Percentiles rank a stretch among this genome's conserved stretches.
Conservation (phyloP, 2,113 vertebrate genomes). For the Chloebia gouldiae region DNA sequence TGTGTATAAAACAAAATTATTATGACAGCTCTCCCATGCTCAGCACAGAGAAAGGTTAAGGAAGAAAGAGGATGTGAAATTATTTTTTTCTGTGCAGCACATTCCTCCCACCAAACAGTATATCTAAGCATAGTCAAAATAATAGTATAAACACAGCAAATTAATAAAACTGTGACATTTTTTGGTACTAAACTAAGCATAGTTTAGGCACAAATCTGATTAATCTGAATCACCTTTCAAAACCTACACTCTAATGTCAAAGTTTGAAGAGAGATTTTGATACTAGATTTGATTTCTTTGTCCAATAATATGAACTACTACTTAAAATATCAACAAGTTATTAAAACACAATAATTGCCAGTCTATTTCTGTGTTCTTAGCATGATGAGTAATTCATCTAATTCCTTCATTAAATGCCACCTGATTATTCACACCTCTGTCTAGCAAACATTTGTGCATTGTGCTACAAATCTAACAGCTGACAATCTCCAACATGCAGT, state of each 20-base stretch:
- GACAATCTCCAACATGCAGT: neutral
- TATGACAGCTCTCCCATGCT: neutral
- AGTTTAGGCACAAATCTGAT: neutral
- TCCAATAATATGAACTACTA: neutral
- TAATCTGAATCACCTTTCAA: neutral
- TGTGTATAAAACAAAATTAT: neutral
- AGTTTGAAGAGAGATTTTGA: neutral
- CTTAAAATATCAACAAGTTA: neutral
- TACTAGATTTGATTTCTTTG: neutral
- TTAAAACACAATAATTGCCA: neutral
- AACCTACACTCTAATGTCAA: neutral
- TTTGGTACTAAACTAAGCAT: neutral
- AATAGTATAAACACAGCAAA: neutral
- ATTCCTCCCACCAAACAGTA: neutral
- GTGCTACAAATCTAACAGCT: neutral
- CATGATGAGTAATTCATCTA: neutral
- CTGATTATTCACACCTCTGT: neutral
- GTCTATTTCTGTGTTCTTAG: neutral
- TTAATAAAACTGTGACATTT: neutral
- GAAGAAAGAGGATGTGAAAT: neutral
- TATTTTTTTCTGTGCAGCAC: neutral
- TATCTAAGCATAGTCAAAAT: neutral
- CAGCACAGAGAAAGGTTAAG: neutral
- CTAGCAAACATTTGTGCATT: neutral
- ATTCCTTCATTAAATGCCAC: neutral